Evolutionary conservation across 2,888 invertebrate genomes (phyloP), one percentile per base, ranked within the genome.

Genomic region (Silvanus unidentatus): DNA sequence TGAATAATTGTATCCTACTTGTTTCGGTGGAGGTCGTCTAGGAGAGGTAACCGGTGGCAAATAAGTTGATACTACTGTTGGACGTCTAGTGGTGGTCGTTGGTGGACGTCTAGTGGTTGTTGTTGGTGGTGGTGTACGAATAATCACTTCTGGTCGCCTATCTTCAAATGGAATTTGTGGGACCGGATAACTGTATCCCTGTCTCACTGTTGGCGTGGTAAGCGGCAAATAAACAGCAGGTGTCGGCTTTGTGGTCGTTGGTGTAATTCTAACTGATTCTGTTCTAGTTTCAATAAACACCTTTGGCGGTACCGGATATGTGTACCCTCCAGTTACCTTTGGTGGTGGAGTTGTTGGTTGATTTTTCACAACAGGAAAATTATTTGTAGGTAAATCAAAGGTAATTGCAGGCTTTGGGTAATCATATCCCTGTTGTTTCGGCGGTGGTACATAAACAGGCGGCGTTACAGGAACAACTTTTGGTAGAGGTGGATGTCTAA

Each of bases 351-450:
- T 22, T 22, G 22, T 22, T n/a, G n/a, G n/a, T n/a, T n/a, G n/a
- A n/a, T n/a, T n/a, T n/a, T n/a, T n/a, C n/a, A n/a, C n/a, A n/a
- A n/a, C n/a, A n/a, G n/a, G n/a, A n/a, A n/a, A n/a, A n/a, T n/a
- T n/a, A n/a, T n/a, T n/a, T n/a, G n/a, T n/a, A n/a, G n/a, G n/a
- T n/a, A n/a, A n/a, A n/a, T n/a, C n/a, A n/a, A n/a, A n/a, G n/a
- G n/a, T n/a, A n/a, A n/a, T n/a, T n/a, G n/a, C n/a, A n/a, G 39
- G 39, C 27, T 39, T 39, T n/a, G 39, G 39, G 5, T 22, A 22
- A 39, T 10, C 16, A 15, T 39, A 39, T 22, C 39, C 39, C 3
- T 39, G 22, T 10, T 16, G 39, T 22, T 3, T 3, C 8, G 22
- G 22, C 22, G 36, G 13, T 36, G 36, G 36, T 36, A 15, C 16